Evolutionary conservation across 1,140 invertebrate genomes (phyloP).

Genomic region (Zaprionus davidi): DNA sequence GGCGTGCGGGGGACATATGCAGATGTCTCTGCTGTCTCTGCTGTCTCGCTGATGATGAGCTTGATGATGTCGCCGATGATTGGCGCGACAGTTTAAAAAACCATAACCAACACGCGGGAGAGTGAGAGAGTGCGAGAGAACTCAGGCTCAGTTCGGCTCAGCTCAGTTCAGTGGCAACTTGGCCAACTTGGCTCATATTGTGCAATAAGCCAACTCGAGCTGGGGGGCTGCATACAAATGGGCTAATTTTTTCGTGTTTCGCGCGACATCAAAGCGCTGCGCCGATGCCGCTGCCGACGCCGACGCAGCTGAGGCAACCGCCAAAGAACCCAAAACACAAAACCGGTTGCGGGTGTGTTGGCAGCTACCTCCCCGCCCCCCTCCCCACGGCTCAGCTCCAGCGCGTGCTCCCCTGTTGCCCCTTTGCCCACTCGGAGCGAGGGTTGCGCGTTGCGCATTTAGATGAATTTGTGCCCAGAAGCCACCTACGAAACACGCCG

Average conservation of each 20-base stretch:
- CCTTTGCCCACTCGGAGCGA: neutral
- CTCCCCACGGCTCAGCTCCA: neutral
- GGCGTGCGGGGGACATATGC: constrained; percentile 3
- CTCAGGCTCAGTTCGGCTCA: neutral
- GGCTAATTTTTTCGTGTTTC: constrained; percentile 69
- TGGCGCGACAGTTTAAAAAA: constrained; percentile 83
- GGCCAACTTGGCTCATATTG: constrained; percentile 72
- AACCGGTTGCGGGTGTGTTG: constrained; percentile 74
- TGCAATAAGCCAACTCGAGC: constrained; percentile 71
- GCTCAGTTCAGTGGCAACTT: constrained; percentile 9
- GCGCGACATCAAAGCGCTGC: constrained; percentile 66
- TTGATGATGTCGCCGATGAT: constrained; percentile 72
- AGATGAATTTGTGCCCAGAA: constrained; percentile 77
- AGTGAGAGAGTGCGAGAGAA: neutral
- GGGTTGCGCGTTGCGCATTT: constrained; percentile 74
- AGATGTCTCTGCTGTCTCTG: neutral
- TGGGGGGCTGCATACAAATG: constrained; percentile 82
- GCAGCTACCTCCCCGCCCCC: neutral
- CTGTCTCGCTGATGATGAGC: constrained; percentile 12
- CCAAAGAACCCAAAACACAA: constrained; percentile 75
- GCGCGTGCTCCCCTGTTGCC: constrained; percentile 2
- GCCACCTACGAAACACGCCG: constrained; percentile 69
- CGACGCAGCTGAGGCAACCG: constrained; percentile 27
- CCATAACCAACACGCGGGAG: constrained; percentile 73
- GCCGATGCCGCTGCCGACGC: constrained; percentile 15